Evolutionary conservation across 2,888 invertebrate species (phyloP).

Genomic region (Hermaeophaga mercurialis): DNA sequence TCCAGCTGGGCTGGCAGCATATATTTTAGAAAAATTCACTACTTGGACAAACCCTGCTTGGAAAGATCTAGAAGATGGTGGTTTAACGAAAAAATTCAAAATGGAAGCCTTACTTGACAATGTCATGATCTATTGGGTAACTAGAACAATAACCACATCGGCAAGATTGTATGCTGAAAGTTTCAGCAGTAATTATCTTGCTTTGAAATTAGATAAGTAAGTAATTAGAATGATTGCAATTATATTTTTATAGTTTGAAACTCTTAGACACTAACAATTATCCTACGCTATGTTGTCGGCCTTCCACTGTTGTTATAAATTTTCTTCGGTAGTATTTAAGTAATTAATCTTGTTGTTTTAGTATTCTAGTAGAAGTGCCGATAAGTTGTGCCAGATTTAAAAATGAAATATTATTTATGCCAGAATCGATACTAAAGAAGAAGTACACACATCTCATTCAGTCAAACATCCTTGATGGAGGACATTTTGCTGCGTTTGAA

Average conservation of each 20-base stretch:
- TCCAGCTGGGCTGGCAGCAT: slow-evolving; percentile 86
- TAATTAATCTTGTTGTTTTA: slow-evolving; percentile 62
- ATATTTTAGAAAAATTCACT: slow-evolving; percentile 88
- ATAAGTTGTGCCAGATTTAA: slow-evolving; percentile 76
- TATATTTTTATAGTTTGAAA: too few species aligned
- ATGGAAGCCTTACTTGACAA: slow-evolving; percentile 78
- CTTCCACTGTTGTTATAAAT: too few species aligned
- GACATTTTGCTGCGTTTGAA: slow-evolving; percentile 46
- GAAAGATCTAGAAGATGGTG: slow-evolving; percentile 66
- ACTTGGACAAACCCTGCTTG: slow-evolving; percentile 59
- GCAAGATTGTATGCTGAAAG: slow-evolving; percentile 75
- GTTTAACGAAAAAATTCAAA: slow-evolving; percentile 67
- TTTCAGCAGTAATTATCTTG: slow-evolving; percentile 48
- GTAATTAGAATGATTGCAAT: too few species aligned
- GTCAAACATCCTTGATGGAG: slow-evolving; percentile 53
- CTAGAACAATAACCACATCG: slow-evolving; percentile 74
- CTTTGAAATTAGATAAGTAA: slow-evolving; percentile 15
- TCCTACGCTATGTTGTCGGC: too few species aligned
- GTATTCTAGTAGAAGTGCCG: slow-evolving; percentile 69
- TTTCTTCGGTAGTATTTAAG: too few species aligned
- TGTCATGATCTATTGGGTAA: slow-evolving; percentile 82
- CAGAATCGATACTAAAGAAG: slow-evolving; percentile 55
- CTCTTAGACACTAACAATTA: too few species aligned
- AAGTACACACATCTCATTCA: slow-evolving; percentile 37
- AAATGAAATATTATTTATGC: slow-evolving; percentile 66